These are phyloP conservation scores for Synodontis membranacea DNA, from an alignment of 2,113 vertebrate genomes.

Conservation along the genomic window DNA sequence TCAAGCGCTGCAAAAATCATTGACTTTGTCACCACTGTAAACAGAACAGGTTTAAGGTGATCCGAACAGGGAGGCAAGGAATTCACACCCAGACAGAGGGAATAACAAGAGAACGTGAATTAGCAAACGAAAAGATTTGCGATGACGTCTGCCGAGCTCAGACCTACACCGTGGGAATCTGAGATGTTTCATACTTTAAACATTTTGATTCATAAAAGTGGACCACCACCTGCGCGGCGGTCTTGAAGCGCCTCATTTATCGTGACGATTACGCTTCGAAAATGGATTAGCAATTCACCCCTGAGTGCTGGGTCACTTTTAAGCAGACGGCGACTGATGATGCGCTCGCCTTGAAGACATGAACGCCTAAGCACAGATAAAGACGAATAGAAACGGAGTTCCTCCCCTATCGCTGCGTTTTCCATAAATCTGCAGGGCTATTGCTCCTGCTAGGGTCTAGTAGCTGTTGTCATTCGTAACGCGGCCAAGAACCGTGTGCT, in stretches of 20 bases:
- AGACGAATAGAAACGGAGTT: not conserved
- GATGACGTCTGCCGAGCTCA: not conserved
- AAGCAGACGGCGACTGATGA: not conserved
- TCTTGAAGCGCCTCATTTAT: not conserved
- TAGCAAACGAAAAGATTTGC: not conserved
- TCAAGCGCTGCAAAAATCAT: conserved; percentile 18
- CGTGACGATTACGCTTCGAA: not conserved
- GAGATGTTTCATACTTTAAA: not conserved
- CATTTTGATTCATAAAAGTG: not conserved
- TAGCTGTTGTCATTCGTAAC: not conserved
- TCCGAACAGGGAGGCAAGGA: not conserved
- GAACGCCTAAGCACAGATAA: not conserved
- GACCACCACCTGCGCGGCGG: not conserved
- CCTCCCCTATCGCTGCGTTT: not conserved
- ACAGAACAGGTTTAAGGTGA: not conserved
- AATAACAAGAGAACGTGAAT: not conserved
- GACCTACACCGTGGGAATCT: not conserved
- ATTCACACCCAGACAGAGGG: conserved; percentile 1
- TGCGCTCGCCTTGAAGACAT: not conserved
- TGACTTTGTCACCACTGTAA: not conserved
- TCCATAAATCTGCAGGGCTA: not conserved
- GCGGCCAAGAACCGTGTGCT: not conserved
- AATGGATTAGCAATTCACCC: not conserved
- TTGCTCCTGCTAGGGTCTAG: not conserved
- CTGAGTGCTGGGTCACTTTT: conserved; percentile 17